Evolutionary conservation across 2,888 invertebrate species (phyloP), one percentile per base, ranked within the genome.

Genomic region (Athalia cordata): DNA sequence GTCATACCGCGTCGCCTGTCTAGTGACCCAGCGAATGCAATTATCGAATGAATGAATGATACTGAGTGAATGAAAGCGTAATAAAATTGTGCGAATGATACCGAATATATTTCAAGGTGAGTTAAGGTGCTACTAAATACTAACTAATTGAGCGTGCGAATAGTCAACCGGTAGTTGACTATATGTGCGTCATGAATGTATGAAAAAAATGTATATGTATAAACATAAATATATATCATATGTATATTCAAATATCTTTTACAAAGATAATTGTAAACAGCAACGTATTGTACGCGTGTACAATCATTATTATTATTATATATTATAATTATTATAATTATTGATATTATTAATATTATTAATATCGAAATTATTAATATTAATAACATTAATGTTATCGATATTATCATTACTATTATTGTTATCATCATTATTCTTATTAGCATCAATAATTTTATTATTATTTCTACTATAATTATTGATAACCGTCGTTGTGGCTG

Each of bases 111-210:
- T 72, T 45, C 47, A 4, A 66, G 59, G 59, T 61, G 57, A 72
- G 72, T 61, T 59, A 72, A 13, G 72, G 72, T 72, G 72, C 72
- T 72, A 72, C 72, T 72, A 72, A 72, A 72, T 72, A 72, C 59
- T 72, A 62, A 55, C 62, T 62, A 72, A 72, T 72, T 72, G 47
- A n/a, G 47, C 59, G 49, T 13, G 61, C 55, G 43, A 29, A 55
- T 50, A 7, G 68, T 43, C 68, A 68, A 29, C 29, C 29, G 29
- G 29, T 29, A 68, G 29, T 68, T 68, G 68, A 52, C 55, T 7
- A 55, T 52, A 68, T 68, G 29, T 68, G 68, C 68, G 11, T 29
- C n/a, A 55, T 7, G 29, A 55, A 68, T 68, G 57, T 43, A 70
- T 57, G 45, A 70, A 29, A 29, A n/a, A 29, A 29, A 29, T 29